These are phyloP conservation scores for Pampusana beccarii DNA, from an alignment of 2,113 vertebrate species.

Conservation along the genomic window DNA sequence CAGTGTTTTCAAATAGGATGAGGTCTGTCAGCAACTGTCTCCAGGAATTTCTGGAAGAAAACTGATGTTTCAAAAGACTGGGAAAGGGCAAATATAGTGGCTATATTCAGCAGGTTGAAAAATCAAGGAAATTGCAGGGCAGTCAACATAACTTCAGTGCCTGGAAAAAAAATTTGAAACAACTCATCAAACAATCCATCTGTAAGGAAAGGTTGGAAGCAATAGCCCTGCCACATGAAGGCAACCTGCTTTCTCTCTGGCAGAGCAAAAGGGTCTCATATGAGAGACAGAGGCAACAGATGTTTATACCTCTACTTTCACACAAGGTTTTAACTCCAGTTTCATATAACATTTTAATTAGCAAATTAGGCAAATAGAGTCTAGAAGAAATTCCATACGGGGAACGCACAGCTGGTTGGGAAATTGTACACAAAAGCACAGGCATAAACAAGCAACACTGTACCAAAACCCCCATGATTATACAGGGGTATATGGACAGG, in stretches of 20 bases:
- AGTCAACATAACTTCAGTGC: constrained; percentile 7
- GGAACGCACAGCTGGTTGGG: neutral
- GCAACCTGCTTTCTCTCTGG: neutral
- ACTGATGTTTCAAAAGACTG: neutral
- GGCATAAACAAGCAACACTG: neutral
- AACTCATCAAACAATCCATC: neutral
- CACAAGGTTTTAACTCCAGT: neutral
- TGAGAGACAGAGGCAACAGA: neutral
- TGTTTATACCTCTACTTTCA: constrained; percentile 2
- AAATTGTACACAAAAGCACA: neutral
- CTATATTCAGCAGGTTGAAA: constrained; percentile 1
- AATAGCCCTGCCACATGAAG: neutral
- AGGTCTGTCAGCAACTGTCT: neutral
- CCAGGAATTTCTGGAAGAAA: neutral
- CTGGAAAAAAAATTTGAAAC: neutral
- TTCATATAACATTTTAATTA: neutral
- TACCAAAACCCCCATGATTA: neutral
- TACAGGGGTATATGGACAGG: neutral
- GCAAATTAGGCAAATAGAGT: constrained; percentile 3
- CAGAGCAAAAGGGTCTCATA: neutral
- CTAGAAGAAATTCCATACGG: neutral
- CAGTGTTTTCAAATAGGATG: neutral
- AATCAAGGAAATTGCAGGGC: neutral
- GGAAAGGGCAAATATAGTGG: neutral
- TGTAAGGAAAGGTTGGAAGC: constrained; percentile 25